Evolutionary conservation across 1,140 invertebrate species (phyloP).

Genomic region (Meloidogyne exigua): DNA sequence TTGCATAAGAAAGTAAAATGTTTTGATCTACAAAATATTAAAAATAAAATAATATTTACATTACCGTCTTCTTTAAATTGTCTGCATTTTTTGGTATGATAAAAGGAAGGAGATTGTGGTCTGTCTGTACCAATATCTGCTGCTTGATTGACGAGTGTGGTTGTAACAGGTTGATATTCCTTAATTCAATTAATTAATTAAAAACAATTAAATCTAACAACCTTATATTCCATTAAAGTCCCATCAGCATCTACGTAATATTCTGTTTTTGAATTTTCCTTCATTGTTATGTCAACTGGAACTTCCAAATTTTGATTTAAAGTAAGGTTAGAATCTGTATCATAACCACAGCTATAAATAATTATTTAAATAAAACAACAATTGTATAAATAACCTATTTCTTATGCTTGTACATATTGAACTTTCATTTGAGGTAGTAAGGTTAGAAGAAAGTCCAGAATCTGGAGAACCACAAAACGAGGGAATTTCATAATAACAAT

Average conservation of each 20-base stretch:
- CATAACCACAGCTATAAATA: slow-evolving; percentile 7
- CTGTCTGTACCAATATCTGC: neutral
- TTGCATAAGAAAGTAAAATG: no score
- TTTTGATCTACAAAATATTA: no score
- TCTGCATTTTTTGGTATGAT: neutral
- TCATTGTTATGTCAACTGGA: neutral
- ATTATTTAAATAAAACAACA: no score
- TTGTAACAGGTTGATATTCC: neutral
- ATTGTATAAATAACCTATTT: no score
- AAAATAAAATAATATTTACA: no score
- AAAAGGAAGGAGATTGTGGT: neutral
- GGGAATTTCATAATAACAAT: slow-evolving; percentile 25
- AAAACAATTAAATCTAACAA: slow-evolving; percentile 2
- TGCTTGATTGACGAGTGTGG: no score
- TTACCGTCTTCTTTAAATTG: neutral
- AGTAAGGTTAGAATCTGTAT: slow-evolving; percentile 11
- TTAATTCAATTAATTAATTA: neutral
- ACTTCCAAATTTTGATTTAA: neutral
- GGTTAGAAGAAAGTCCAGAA: slow-evolving; percentile 23
- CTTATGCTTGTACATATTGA: neutral
- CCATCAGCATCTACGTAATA: neutral
- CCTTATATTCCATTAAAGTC: slow-evolving; percentile 11
- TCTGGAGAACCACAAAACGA: slow-evolving; percentile 27
- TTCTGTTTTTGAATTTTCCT: neutral
- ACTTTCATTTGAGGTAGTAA: neutral